Conservation (phyloP, 2,888 invertebrate genomes). For the Lysandra coridon region DNA sequence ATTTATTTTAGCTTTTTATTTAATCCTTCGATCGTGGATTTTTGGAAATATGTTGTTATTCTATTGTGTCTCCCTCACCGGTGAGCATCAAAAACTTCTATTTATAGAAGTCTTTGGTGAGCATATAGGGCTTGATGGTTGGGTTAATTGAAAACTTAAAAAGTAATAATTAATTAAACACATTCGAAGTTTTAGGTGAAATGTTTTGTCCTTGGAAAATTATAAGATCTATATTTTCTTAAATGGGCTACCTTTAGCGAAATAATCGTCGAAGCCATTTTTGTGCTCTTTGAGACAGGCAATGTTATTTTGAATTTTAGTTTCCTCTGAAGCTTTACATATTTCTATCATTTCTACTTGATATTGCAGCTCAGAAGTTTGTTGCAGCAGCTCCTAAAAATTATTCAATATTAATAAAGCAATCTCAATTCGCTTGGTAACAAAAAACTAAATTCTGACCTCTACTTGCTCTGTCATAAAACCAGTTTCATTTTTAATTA, state of each 20-base stretch:
- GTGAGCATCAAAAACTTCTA: too few relatives aligned
- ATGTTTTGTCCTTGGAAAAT: too few relatives aligned
- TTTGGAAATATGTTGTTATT: too few relatives aligned
- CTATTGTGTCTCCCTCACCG: too few relatives aligned
- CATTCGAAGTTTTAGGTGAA: too few relatives aligned
- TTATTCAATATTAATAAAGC: not conserved
- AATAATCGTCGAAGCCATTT: conserved; percentile 48
- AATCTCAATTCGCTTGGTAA: not conserved
- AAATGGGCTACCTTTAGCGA: conserved; percentile 17
- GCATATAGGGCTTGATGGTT: too few relatives aligned
- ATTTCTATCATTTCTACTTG: conserved; percentile 60
- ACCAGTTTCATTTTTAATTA: conserved; percentile 52
- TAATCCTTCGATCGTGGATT: too few relatives aligned
- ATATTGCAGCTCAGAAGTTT: conserved; percentile 51
- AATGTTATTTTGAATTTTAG: conserved; percentile 53
- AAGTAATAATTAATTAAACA: too few relatives aligned
- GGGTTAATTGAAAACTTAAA: not conserved
- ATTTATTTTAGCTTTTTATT: not conserved
- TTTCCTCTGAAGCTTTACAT: conserved; percentile 57
- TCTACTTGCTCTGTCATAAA: conserved; percentile 53
- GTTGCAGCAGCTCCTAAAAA: conserved; percentile 52
- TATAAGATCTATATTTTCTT: too few relatives aligned
- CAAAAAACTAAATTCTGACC: conserved; percentile 45
- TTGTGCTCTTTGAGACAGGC: conserved; percentile 50
- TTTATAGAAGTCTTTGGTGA: too few relatives aligned